Evolutionary conservation across 2,888 invertebrate species (phyloP).

Genomic region (Steinernema scapterisci): DNA sequence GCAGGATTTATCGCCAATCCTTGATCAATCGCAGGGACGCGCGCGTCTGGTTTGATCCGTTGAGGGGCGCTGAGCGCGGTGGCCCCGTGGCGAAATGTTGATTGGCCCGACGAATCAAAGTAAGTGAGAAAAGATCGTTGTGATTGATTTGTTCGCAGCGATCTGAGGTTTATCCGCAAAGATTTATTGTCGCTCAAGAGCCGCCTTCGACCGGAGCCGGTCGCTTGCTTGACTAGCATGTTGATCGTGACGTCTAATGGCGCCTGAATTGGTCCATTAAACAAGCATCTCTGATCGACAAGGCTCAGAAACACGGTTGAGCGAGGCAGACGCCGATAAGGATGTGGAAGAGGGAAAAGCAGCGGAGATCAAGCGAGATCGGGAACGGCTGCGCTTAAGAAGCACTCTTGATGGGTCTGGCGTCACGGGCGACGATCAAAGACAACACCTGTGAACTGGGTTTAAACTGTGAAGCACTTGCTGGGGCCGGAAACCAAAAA

Average conservation of each 20-base stretch:
- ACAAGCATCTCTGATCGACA: neutral
- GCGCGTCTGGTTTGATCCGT: neutral
- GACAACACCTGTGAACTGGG: too few relatives aligned
- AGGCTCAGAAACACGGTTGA: neutral
- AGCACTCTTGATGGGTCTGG: too few relatives aligned
- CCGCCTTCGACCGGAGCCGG: neutral
- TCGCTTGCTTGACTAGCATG: neutral
- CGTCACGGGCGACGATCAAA: too few relatives aligned
- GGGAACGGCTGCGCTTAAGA: too few relatives aligned
- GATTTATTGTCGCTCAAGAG: constrained; percentile 15
- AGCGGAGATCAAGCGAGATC: too few relatives aligned
- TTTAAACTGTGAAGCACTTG: neutral
- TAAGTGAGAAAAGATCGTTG: constrained; percentile 24
- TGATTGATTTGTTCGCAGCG: constrained; percentile 26
- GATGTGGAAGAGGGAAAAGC: neutral
- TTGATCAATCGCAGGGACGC: neutral
- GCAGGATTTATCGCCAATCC: constrained; percentile 1
- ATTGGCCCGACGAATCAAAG: constrained; percentile 9
- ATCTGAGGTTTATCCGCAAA: constrained; percentile 24
- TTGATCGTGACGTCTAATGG: neutral
- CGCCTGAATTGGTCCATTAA: constrained; percentile 5
- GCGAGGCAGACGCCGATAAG: neutral
- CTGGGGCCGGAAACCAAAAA: neutral
- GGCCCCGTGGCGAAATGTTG: neutral
- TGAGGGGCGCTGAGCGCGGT: neutral